Evolutionary conservation across 2,888 invertebrate genomes (phyloP), one percentile per base, ranked within the genome.

Genomic region (Acrobeloides nanus): DNA sequence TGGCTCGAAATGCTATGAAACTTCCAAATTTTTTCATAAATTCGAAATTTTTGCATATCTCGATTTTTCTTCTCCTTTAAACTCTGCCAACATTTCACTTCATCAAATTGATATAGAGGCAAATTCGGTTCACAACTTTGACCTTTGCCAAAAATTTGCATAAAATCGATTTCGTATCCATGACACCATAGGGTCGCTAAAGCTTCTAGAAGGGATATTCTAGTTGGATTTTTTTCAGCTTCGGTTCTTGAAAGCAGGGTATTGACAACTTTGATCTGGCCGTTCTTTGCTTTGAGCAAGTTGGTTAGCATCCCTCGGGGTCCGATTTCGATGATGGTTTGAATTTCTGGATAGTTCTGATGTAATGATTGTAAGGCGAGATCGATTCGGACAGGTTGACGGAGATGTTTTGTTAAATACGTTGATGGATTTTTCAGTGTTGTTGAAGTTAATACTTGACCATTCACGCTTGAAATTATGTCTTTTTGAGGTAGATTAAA

Each of bases 391-490:
- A 70, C 66, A 1, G 61, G 51, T 10, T 46, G 35, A 7, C 48
- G 12, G 27, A 68, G 45, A 38, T 69, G 69, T 6, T 57, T 37
- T 6, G 33, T 33, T 38, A 59, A 52, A 44, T 70, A 69, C 6
- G 48, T 29, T 0, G 54, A 21, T 20, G 45, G 32, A 15, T 55
- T 38, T 4, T 33, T 23, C 6, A 23, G 15, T 20, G 25, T n/a
- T 5, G 25, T 25, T 10, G 23, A 5, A n/a, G n/a, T n/a, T 12
- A 62, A 33, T 6, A 41, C 2, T 6, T 35, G 3, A 5, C 67
- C 69, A 24, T 65, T 54, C 12, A 57, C 54, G 27, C 64, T 65
- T 3, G 68, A 70, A 20, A 70, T 61, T 6, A 61, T 40, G n/a
- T n/a, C n/a, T n/a, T n/a, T n/a, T n/a, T n/a, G n/a, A n/a, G n/a